phyloP scores from a whole-genome alignment of 2,113 vertebrate species.

The Sinocyclocheilus anshuiensis region DNA sequence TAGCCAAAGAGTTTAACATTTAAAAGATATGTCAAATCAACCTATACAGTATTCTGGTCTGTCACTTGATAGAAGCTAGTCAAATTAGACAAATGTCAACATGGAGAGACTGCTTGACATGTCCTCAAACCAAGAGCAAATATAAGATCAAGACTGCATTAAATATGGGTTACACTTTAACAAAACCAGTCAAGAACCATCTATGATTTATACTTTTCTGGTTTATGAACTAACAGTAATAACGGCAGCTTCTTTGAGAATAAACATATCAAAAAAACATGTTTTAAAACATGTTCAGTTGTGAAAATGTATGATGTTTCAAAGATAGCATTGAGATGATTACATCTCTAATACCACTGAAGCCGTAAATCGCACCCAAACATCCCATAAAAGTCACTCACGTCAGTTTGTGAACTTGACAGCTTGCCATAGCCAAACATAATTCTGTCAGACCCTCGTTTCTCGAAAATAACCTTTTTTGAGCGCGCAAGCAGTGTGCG shows the following conservation, averaged over 20 bases:
- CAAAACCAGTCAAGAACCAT: not conserved
- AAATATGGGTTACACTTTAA: not conserved
- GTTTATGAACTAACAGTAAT: constrained; percentile 1
- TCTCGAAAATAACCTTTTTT: not conserved
- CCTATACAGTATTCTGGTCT: not conserved
- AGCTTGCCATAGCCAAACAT: constrained; percentile 25
- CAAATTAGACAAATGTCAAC: too few relatives aligned
- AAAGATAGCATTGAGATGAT: not conserved
- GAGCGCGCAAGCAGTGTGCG: not conserved
- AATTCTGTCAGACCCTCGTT: constrained; percentile 25
- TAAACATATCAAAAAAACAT: not conserved
- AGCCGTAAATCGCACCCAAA: not conserved
- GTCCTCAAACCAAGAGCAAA: not conserved
- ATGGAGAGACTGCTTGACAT: not conserved
- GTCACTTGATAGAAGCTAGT: not conserved
- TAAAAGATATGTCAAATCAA: not conserved
- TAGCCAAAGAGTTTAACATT: not conserved
- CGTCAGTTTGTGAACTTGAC: constrained; percentile 30
- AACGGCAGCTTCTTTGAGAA: not conserved
- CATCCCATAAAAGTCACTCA: not conserved
- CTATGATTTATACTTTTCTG: not conserved
- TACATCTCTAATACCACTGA: not conserved
- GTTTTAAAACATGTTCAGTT: constrained; percentile 1
- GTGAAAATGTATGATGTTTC: not conserved
- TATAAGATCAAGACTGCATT: not conserved